Evolutionary conservation across 2,113 vertebrate genomes (phyloP), one percentile per base, ranked within the genome.

Genomic region (Rhombomys opimus): DNA sequence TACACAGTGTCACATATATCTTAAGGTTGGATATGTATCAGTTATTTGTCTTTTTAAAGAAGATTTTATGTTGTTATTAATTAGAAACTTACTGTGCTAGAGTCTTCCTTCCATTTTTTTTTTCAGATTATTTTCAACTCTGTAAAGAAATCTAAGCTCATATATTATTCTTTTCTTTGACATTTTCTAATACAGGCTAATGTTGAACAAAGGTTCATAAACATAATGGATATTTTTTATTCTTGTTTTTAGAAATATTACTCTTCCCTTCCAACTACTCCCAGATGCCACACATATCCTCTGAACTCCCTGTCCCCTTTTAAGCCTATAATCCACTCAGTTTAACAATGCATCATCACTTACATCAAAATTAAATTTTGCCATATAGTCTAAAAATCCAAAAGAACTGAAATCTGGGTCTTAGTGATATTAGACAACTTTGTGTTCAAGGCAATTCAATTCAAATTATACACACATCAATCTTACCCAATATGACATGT

Each of bases 121-220:
- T 38, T 68, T 14, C 12, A 41, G 70, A 70, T 84, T 52, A 72
- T 35, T 95, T 94, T 96, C 15, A 67, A 81, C 38, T 77, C 38
- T 61, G 59, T 77, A 95, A 95, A 94, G 84, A 76, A 95, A 84
- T 87, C 15, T 70, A 88, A 93, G 11, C 15, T 95, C 32, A 46
- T 80, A 25, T 85, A 86, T 89, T 59, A 12, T 90, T 93, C 84
- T 85, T 91, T 92, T 78, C 27, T 92, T 85, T 85, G 70, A 87
- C 23, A 77, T 91, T 96, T 89, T 70, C 76, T 91, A 91, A 95
- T 35, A 35, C 78, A 90, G 50, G 7, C 30, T 87, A 22, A 81
- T 89, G 8, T 70, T 46, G 88, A 91, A 95, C 82, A 94, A 91
- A 88, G 46, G 72, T 11, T 88, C n/a, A 89, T 75, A 52, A 78